These are phyloP conservation scores for Isotomurus palustris DNA, from an alignment of 2,888 invertebrate species.

Conservation along the genomic window DNA sequence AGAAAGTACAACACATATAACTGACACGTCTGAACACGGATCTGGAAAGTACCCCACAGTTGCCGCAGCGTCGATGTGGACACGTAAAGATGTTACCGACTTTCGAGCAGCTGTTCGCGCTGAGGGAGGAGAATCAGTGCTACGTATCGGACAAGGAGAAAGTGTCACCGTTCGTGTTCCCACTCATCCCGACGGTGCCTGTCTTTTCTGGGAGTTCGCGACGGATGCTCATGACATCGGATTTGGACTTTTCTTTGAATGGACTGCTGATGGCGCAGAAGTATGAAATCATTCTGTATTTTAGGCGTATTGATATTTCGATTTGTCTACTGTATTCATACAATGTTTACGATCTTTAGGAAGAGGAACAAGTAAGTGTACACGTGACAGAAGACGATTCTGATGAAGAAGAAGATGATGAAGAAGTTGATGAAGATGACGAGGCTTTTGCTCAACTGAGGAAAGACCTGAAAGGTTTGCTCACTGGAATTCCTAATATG, in stretches of 20 bases:
- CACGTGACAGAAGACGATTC: constrained; percentile 81
- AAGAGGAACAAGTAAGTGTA: constrained; percentile 80
- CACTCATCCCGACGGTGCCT: constrained; percentile 86
- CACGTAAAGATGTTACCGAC: constrained; percentile 73
- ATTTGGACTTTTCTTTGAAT: constrained; percentile 98
- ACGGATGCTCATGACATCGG: constrained; percentile 97
- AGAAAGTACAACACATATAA: too few relatives aligned
- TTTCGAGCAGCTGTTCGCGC: constrained; percentile 84
- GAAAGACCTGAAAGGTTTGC: too few relatives aligned
- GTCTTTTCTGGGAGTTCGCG: constrained; percentile 98
- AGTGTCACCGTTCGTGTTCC: constrained; percentile 96
- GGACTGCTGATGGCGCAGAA: too few relatives aligned
- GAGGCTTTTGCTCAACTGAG: too few relatives aligned
- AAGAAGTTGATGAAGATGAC: too few relatives aligned
- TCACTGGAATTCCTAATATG: too few relatives aligned
- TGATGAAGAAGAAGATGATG: constrained; percentile 73
- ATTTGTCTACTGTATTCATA: too few relatives aligned
- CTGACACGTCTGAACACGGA: too few relatives aligned
- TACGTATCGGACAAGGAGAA: constrained; percentile 93
- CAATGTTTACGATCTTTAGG: too few relatives aligned
- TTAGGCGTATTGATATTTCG: too few relatives aligned
- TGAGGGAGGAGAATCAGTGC: constrained; percentile 78
- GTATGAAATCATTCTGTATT: too few relatives aligned
- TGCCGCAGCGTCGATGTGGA: constrained; percentile 86
- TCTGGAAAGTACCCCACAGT: constrained; percentile 21